These are phyloP conservation scores for Caenorhabditis elegans DNA, from an alignment of 1,140 invertebrate genomes.

Conservation along the genomic window WBcel235 BX284604.4:7807001-7807500, in stretches of 20 bases:
- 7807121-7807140: conserved; percentile 25
- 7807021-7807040: background rate
- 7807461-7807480: background rate
- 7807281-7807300: background rate
- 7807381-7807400: conserved; percentile 35
- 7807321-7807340: conserved; percentile 4
- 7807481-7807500: too few species aligned
- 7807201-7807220: background rate
- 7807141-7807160: background rate
- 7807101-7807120: background rate
- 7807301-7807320: background rate
- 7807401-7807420: background rate
- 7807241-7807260: too few species aligned
- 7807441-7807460: too few species aligned
- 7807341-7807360: background rate
- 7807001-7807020: conserved; percentile 5
- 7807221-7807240: too few species aligned
- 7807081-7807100: conserved; percentile 3
- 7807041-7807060: background rate
- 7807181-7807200: conserved; percentile 14
- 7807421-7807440: too few species aligned
- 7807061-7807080: background rate
- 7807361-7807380: background rate
- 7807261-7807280: background rate
- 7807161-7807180: background rate